Evolutionary conservation across 37 sponge, comb jelly and placozoan species (phyloP).

Genomic region (Cladorhizidae sp.): DNA sequence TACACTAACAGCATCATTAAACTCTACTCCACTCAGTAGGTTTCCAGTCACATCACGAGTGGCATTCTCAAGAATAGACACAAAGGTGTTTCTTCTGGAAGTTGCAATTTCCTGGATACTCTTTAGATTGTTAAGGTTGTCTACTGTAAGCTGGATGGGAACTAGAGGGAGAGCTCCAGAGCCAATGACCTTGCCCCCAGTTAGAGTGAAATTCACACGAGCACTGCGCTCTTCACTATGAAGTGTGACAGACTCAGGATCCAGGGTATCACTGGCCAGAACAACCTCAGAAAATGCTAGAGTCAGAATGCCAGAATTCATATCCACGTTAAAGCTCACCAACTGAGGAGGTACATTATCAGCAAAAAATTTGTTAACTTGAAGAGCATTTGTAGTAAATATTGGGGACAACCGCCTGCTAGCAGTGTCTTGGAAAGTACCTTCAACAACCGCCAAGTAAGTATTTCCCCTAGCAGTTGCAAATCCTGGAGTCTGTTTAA

Average conservation of each 20-base stretch:
- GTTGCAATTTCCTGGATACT: slow-evolving; percentile 54
- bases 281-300: slow-evolving; percentile 77
- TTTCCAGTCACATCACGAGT: slow-evolving; percentile 54
- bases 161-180: slow-evolving; percentile 39
- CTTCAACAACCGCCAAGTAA: slow-evolving; percentile 47
- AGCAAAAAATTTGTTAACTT: slow-evolving; percentile 42
- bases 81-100: slow-evolving; percentile 21
- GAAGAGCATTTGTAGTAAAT: slow-evolving; percentile 40
- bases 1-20: slow-evolving; percentile 35
- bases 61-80: slow-evolving; percentile 53
- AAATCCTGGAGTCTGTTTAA: slow-evolving; percentile 77
- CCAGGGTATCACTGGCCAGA: slow-evolving; percentile 39
- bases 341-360: slow-evolving; percentile 62
- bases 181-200: slow-evolving; percentile 17
- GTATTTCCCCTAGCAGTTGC: slow-evolving; percentile 80
- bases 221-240: slow-evolving; percentile 35
- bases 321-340: slow-evolving; percentile 63
- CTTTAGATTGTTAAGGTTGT: slow-evolving; percentile 75
- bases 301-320: slow-evolving; percentile 74
- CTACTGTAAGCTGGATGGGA: slow-evolving; percentile 27
- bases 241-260: slow-evolving; percentile 43
- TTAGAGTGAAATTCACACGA: slow-evolving; percentile 34
- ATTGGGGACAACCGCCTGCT: slow-evolving; percentile 41
- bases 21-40: slow-evolving; percentile 11
- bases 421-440: slow-evolving; percentile 71